Evolutionary conservation across 2,888 invertebrate species (phyloP).

Genomic region (Halictus ligatus): DNA sequence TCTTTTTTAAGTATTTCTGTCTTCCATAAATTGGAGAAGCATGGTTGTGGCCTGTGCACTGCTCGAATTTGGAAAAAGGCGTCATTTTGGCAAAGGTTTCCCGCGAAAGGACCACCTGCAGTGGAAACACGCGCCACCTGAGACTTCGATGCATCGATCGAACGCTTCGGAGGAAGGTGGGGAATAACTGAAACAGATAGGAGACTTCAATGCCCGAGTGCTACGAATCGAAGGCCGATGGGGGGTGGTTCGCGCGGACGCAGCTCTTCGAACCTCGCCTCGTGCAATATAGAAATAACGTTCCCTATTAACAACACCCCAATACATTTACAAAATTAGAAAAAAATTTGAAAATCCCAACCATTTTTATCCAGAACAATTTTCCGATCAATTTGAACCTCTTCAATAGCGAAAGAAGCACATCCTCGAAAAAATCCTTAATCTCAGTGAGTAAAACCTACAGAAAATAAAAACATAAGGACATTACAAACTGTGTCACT

Average conservation of each 20-base stretch:
- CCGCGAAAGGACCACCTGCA: not conserved
- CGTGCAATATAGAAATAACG: not conserved
- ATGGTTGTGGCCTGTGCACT: not conserved
- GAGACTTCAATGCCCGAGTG: slow-evolving; percentile 72
- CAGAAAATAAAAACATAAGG: too few species aligned
- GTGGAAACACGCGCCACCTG: not conserved
- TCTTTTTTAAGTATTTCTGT: not conserved
- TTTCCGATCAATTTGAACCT: not conserved
- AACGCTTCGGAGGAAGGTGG: not conserved
- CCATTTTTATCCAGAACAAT: not conserved
- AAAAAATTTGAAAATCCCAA: not conserved
- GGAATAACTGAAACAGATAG: slow-evolving; percentile 55
- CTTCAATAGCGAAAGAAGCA: too few species aligned
- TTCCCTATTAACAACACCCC: too few species aligned
- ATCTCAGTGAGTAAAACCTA: too few species aligned
- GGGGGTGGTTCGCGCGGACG: slow-evolving; percentile 36
- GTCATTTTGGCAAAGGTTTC: not conserved
- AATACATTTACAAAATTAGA: not conserved
- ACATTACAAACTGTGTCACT: too few species aligned
- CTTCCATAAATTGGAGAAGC: not conserved
- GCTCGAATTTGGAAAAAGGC: not conserved
- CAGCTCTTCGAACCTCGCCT: not conserved
- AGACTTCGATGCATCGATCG: slow-evolving; percentile 3
- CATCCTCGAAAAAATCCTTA: too few species aligned
- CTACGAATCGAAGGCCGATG: slow-evolving; percentile 70